phyloP scores from a whole-genome alignment of 37 sponge, comb jelly and placozoan species.

The Aphrocallistes beatrix region DNA sequence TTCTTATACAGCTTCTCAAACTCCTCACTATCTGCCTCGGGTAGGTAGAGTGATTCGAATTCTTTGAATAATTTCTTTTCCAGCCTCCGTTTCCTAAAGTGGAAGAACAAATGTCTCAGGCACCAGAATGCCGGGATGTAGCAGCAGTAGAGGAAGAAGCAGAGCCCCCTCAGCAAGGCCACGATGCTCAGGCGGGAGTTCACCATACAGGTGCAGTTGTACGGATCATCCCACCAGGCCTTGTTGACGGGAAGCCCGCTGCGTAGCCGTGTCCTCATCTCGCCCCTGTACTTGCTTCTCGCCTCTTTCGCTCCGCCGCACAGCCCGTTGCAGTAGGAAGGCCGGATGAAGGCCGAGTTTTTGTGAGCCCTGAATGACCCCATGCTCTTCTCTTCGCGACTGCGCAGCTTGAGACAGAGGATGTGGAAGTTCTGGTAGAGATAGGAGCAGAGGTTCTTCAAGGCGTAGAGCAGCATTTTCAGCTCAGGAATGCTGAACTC shows the following conservation, averaged over 20 bases:
- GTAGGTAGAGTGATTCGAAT: background rate
- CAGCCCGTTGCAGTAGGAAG: background rate
- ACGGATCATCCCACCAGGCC: conserved; percentile 9
- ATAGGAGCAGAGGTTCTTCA: background rate
- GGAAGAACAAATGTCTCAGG: background rate
- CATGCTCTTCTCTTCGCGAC: background rate
- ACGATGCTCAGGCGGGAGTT: background rate
- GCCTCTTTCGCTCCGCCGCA: conserved; percentile 2
- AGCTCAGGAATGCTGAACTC: conserved; percentile 12
- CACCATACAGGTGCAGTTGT: background rate
- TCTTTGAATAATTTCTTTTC: background rate
- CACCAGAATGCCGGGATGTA: background rate
- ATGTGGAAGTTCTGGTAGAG: background rate
- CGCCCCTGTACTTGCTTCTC: background rate
- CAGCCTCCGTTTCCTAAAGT: background rate
- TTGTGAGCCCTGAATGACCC: background rate
- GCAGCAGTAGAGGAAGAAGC: background rate
- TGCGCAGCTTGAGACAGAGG: background rate
- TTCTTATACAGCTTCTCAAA: background rate
- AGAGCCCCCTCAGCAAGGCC: background rate
- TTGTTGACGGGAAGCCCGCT: background rate
- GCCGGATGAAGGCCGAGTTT: background rate
- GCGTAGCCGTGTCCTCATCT: background rate
- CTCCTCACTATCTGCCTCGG: background rate
- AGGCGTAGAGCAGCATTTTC: background rate